Conservation (phyloP, 2,888 invertebrate species). For the Scelioninae gen. 1 region DNA sequence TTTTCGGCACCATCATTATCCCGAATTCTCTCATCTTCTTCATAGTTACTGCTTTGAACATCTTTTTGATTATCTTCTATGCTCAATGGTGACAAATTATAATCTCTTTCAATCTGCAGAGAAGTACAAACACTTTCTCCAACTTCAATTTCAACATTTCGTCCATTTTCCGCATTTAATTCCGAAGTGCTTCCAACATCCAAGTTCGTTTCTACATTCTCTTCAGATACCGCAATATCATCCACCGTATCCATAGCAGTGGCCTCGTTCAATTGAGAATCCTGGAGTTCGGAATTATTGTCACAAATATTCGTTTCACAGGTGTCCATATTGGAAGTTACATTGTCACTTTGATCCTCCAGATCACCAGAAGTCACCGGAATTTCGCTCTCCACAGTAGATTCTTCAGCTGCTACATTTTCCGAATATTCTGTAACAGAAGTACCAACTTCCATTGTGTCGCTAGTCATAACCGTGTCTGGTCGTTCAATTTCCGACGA, state of each 20-base stretch:
- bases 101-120: slow-evolving; percentile 6
- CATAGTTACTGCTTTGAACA: slow-evolving; percentile 17
- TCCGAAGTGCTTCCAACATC: slow-evolving; percentile 60
- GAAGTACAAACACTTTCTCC: slow-evolving; percentile 37
- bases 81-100: slow-evolving; percentile 13
- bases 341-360: slow-evolving; percentile 44
- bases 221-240: neutral
- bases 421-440: slow-evolving; percentile 6
- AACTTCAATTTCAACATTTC: no score
- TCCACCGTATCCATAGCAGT: slow-evolving; percentile 27
- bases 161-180: slow-evolving; percentile 10
- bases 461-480: neutral
- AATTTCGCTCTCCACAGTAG: neutral
- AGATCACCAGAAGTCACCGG: slow-evolving; percentile 15
- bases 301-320: slow-evolving; percentile 8
- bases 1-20: slow-evolving; percentile 22
- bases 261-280: slow-evolving; percentile 46
- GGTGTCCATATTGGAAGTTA: slow-evolving; percentile 50
- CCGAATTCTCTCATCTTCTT: neutral
- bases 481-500: slow-evolving; percentile 36
- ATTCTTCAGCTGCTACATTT: neutral
- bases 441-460: slow-evolving; percentile 27
- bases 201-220: slow-evolving; percentile 9
- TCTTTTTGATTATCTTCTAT: slow-evolving; percentile 27
- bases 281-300: slow-evolving; percentile 22